These are phyloP conservation scores for Drosophila subpulchrella DNA, from an alignment of 1,140 invertebrate species.

Conservation along the genomic window DNA sequence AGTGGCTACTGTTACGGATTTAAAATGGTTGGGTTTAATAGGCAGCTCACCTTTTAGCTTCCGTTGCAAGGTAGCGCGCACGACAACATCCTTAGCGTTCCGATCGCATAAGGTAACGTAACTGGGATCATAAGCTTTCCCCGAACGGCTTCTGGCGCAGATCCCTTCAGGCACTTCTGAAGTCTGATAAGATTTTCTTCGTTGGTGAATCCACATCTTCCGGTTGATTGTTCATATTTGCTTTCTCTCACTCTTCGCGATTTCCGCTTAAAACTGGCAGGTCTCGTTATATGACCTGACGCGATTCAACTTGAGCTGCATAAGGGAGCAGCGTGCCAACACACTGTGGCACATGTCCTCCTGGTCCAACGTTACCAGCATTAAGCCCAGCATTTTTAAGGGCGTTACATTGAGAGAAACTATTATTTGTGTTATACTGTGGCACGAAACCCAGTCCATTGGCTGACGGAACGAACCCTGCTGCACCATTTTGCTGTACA, in stretches of 20 bases:
- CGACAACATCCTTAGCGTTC: conserved; percentile 9
- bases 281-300: neutral
- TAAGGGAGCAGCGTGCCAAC: too few species aligned
- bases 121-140: conserved; percentile 2
- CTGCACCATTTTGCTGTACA: neutral
- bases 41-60: too few species aligned
- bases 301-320: too few species aligned
- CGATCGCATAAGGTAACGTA: conserved; percentile 2
- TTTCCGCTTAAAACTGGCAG: neutral
- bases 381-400: too few species aligned
- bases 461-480: neutral
- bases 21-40: too few species aligned
- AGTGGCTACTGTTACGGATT: too few species aligned
- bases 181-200: conserved; percentile 2
- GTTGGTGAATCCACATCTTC: neutral
- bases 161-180: neutral
- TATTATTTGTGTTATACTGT: too few species aligned
- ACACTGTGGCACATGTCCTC: too few species aligned
- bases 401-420: too few species aligned
- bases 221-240: conserved; percentile 3
- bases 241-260: neutral
- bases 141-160: neutral
- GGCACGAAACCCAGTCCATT: too few species aligned
- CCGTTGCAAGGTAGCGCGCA: too few species aligned
- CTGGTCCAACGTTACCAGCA: too few species aligned